Conservation (phyloP, 2,888 invertebrate genomes). For the Junonia oenone region DNA sequence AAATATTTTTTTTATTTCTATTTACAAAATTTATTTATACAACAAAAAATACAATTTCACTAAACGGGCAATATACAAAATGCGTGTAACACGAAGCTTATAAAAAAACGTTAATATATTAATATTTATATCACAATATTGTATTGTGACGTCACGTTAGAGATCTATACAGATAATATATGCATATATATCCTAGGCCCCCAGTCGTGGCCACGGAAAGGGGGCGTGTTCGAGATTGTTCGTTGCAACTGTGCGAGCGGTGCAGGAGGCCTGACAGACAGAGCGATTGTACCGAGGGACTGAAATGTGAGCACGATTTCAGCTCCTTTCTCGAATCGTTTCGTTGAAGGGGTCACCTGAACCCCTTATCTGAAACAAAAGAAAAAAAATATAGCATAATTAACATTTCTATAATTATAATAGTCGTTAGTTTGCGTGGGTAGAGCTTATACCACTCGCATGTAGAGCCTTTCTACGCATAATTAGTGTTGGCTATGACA, state of each 20-base stretch:
- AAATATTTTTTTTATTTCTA: slow-evolving; percentile 35
- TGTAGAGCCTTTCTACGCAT: too few relatives aligned
- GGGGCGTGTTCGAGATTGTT: slow-evolving; percentile 59
- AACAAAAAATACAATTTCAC: slow-evolving; percentile 37
- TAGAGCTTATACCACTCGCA: too few relatives aligned
- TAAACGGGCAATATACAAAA: slow-evolving; percentile 62
- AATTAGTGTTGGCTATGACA: too few relatives aligned
- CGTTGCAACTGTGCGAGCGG: slow-evolving; percentile 65
- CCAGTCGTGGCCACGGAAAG: slow-evolving; percentile 74
- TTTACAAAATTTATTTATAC: slow-evolving; percentile 33
- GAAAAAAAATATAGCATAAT: too few relatives aligned
- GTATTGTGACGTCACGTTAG: slow-evolving; percentile 76
- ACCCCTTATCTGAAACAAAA: slow-evolving; percentile 71
- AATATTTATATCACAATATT: slow-evolving; percentile 56
- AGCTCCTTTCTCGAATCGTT: slow-evolving; percentile 70
- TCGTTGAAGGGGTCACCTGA: slow-evolving; percentile 57
- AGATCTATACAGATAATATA: slow-evolving; percentile 74
- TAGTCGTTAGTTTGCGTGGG: too few relatives aligned
- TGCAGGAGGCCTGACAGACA: slow-evolving; percentile 68
- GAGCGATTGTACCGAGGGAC: slow-evolving; percentile 66
- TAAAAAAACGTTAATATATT: slow-evolving; percentile 29
- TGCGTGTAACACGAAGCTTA: slow-evolving; percentile 59
- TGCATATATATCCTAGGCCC: slow-evolving; percentile 59
- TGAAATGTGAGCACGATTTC: slow-evolving; percentile 41
- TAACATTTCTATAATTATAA: too few relatives aligned